A percentile compares a stretch with the other conserved stretches of the same genome.
These are phyloP conservation scores for Drosophila carrolli DNA, from an alignment of 1,140 invertebrate species.

Conservation along the genomic window DNA sequence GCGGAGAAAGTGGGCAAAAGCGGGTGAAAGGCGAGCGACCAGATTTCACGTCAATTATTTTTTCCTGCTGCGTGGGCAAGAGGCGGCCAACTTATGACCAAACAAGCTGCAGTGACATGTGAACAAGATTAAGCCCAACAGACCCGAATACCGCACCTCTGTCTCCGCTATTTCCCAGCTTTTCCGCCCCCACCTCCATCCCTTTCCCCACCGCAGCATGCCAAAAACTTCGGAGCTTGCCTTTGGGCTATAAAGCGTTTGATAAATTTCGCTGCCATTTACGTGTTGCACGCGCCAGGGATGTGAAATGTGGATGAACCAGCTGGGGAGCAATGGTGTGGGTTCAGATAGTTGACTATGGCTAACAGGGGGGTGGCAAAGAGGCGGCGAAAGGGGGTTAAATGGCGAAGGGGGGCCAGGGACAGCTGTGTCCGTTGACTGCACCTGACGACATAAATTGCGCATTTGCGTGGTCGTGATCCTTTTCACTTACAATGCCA, in stretches of 20 bases:
- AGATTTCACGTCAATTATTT: slow-evolving; percentile 76
- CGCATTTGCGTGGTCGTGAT: slow-evolving; percentile 63
- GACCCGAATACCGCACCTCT: neutral
- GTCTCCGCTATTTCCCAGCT: slow-evolving; percentile 11
- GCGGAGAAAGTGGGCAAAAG: neutral
- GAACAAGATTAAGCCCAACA: slow-evolving; percentile 47
- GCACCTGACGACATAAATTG: slow-evolving; percentile 68
- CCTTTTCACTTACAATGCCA: slow-evolving; percentile 58
- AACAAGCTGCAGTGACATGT: slow-evolving; percentile 64
- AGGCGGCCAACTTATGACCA: slow-evolving; percentile 58
- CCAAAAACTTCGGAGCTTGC: slow-evolving; percentile 42
- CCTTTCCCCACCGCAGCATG: slow-evolving; percentile 23
- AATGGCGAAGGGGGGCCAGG: slow-evolving; percentile 4
- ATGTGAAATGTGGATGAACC: slow-evolving; percentile 53
- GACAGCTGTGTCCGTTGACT: slow-evolving; percentile 48
- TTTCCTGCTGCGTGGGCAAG: slow-evolving; percentile 15
- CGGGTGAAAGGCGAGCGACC: slow-evolving; percentile 7
- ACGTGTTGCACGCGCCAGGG: slow-evolving; percentile 63
- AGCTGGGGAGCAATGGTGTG: slow-evolving; percentile 8
- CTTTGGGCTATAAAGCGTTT: slow-evolving; percentile 54
- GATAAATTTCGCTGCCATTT: slow-evolving; percentile 70
- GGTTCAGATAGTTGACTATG: slow-evolving; percentile 31
- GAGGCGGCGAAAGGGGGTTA: neutral
- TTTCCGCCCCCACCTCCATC: slow-evolving; percentile 1
- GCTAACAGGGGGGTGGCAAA: slow-evolving; percentile 4